phyloP scores from a whole-genome alignment of 2,113 vertebrate genomes.

The Columbina picui region DNA sequence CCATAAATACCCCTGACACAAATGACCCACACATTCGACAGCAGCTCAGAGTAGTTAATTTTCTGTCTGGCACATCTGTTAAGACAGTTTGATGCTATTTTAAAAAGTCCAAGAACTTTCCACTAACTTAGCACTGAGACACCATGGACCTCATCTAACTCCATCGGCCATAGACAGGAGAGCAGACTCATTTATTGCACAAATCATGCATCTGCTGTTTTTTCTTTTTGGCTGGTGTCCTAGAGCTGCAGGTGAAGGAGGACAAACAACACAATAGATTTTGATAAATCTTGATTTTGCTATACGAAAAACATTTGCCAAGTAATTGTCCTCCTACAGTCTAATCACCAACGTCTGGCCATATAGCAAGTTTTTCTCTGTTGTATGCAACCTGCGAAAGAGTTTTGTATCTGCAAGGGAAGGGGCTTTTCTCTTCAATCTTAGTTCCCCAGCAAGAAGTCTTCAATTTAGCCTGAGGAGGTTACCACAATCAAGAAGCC shows the following conservation, averaged over 20 bases:
- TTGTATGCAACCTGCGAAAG: neutral
- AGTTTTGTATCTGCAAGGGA: neutral
- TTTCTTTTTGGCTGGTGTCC: neutral
- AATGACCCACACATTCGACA: neutral
- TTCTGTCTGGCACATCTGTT: neutral
- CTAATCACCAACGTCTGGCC: neutral
- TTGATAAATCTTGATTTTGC: neutral
- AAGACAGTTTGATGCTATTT: neutral
- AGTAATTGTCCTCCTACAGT: neutral
- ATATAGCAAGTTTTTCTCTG: neutral
- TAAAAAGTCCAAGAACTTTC: neutral
- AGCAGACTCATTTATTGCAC: neutral
- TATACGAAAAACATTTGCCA: neutral
- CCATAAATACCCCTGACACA: neutral
- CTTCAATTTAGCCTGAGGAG: slow-evolving; percentile 42
- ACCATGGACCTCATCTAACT: neutral
- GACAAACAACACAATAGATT: neutral
- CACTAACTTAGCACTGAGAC: neutral
- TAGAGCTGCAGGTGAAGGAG: neutral
- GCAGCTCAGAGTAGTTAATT: neutral
- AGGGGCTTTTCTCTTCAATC: slow-evolving; percentile 4
- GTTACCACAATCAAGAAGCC: slow-evolving; percentile 44
- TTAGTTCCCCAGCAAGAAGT: slow-evolving; percentile 35
- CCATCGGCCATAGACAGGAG: neutral
- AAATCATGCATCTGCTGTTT: neutral